Evolutionary conservation across 2,888 invertebrate genomes (phyloP).

Genomic region (Pseudeuparius sepicola): DNA sequence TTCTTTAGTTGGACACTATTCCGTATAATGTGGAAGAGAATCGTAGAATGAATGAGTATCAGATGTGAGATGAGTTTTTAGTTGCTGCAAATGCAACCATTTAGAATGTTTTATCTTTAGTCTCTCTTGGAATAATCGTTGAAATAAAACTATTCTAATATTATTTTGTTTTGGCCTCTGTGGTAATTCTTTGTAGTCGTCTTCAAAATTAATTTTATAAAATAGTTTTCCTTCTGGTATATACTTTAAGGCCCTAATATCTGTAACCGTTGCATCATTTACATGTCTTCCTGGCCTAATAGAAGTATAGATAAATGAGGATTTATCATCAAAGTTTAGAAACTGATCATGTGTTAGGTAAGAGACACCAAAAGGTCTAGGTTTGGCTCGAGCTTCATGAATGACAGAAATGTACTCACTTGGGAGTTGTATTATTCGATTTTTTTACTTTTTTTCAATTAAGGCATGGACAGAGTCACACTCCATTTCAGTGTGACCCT

Average conservation of each 20-base stretch:
- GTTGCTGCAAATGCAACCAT: constrained; percentile 12
- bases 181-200: constrained; percentile 6
- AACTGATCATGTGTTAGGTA: constrained; percentile 5
- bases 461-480: constrained; percentile 4
- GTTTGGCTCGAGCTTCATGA: constrained; percentile 6
- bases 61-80: constrained; percentile 10
- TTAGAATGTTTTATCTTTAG: constrained; percentile 10
- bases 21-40: constrained; percentile 11
- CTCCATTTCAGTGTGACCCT: constrained; percentile 10
- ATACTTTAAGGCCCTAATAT: constrained; percentile 9
- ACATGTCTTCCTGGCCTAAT: constrained; percentile 9
- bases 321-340: constrained; percentile 7
- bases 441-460: constrained; percentile 6
- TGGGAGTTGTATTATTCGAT: constrained; percentile 1
- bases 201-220: constrained; percentile 12
- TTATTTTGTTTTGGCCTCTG: constrained; percentile 7
- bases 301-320: constrained; percentile 8
- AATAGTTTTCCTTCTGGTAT: constrained; percentile 10
- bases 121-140: constrained; percentile 10
- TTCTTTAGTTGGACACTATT: constrained; percentile 6
- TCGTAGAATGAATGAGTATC: constrained; percentile 12
- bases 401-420: constrained; percentile 5
- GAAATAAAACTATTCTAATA: constrained; percentile 8
- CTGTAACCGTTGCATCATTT: constrained; percentile 13
- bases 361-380: constrained; percentile 3